Evolutionary conservation across 1,140 invertebrate genomes (phyloP), one percentile per base, ranked within the genome.

Genomic region (Drosophila ohnishii): DNA sequence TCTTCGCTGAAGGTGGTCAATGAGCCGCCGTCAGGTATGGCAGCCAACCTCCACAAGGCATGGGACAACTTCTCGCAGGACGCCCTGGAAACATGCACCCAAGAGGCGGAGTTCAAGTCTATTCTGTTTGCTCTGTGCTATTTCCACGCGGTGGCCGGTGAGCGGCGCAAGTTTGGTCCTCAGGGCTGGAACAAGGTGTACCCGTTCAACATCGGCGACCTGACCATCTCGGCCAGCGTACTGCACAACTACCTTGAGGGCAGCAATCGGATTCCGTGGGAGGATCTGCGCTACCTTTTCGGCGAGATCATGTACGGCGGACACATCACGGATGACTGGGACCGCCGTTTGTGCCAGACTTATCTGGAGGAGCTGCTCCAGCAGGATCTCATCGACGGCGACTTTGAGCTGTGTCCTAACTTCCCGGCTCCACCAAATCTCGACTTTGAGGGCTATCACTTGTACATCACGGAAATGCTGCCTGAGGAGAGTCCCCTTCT

Each of bases 251-350:
- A 99, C 92, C 92, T 99, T 88, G 98, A 99, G 91, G 96, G 95
- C 59, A 98, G 97, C 92, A 95, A 94, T 42, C 95, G 95, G 70
- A 95, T 98, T 30, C 97, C 97, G 0, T 98, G 97, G 96, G 97
- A 98, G 91, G 97, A 98, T 93, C 92, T 99, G 63, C 93, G 97
- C 10, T 99, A 98, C 91, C 93, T 99, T 5, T 98, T 98, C 91
- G 98, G 97, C 0, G 97, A 99, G 92, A 99, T 99, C 4, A 99
- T 98, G 97, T 99, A 99, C 89, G 98, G 98, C 3, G 98, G 98
- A 0, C 97, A 99, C 90, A 98, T 99, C 79, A 99, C 97, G 1
- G 98, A 99, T 90, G 97, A 99, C 90, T 98, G 97, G 97, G 97
- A 99, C 92, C 93, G 98, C 57, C 92, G 96, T 9, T 93, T 98